Percentiles rank a stretch among this genome's conserved stretches.
These are phyloP conservation scores for Phodopus roborovskii DNA, from an alignment of 2,113 vertebrate species.

Conservation along the genomic window DNA sequence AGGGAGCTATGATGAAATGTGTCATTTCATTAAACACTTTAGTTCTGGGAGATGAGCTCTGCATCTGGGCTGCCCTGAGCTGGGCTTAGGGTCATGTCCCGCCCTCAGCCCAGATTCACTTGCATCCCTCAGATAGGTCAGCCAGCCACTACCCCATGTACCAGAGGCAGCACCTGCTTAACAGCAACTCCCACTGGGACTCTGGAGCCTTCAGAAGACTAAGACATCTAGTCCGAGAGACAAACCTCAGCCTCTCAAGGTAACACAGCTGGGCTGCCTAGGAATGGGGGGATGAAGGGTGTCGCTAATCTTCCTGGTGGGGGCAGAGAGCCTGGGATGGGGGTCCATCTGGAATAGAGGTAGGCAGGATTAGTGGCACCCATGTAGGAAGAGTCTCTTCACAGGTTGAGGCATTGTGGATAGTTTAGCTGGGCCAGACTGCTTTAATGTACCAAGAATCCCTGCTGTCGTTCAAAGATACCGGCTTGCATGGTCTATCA, in stretches of 20 bases:
- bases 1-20: too few species aligned
- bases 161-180: conserved; percentile 94
- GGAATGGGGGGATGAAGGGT: background rate
- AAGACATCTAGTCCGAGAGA: conserved; percentile 90
- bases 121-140: conserved; percentile 85
- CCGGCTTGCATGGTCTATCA: background rate
- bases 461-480: too few species aligned
- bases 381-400: background rate
- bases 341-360: too few species aligned
- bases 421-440: background rate
- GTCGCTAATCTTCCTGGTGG: background rate
- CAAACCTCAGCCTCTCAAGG: conserved; percentile 91
- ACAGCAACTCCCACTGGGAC: conserved; percentile 94
- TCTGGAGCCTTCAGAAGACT: conserved; percentile 93
- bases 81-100: background rate
- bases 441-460: background rate
- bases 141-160: conserved; percentile 95
- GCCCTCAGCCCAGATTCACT: background rate
- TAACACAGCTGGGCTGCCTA: conserved; percentile 63
- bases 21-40: background rate
- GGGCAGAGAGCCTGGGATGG: background rate
- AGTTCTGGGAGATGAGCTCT: background rate
- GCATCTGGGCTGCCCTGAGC: too few species aligned
- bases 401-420: background rate
- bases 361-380: too few species aligned